Evolutionary conservation across 2,797 vertebrate species (phyloP), one percentile per base, ranked within the genome.

Genomic region (Margarornis squamiger): DNA sequence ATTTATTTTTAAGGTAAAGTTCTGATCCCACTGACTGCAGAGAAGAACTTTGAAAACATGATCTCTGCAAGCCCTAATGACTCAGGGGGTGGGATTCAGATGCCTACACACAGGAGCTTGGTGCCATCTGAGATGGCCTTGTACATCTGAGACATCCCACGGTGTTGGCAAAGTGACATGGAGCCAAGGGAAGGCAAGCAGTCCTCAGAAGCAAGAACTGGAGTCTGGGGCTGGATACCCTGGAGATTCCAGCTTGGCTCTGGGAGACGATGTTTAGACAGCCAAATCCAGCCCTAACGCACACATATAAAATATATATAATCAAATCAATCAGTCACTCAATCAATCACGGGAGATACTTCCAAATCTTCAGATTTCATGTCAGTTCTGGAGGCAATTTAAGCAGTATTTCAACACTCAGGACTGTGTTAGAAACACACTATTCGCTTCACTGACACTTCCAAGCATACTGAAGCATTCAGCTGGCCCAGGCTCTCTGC

Each of bases 121-220:
- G 80, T 97, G 92, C 92, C 93, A 95, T 95, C 70, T 93, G 88
- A 96, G 93, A 84, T 97, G 94, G 88, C 93, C 95, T 38, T 24
- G 79, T 55, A 3, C 21, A 66, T 76, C 73, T 88, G 95, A 96
- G 94, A 62, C 94, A 94, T 86, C 96, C 94, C 86, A 92, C 74
- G 0, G 74, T 21, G 88, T 7, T 97, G 93, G 92, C 92, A 95
- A 18, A 78, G 86, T 3, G 48, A 90, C 86, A 70, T 1, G 4
- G 75, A 86, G 62, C 76, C 0, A 1, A 78, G 83, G 82, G 76
- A 88, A 92, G 79, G 41, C 0, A 2, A 82, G 59, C 32, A 21
- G 36, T 8, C 66, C 61, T 78, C 91, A 67, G 78, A 77, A 93
- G 82, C 61, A 19, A 90, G 51, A 84, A 70, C 49, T 78, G 90